phyloP scores from a whole-genome alignment of 2,888 invertebrate genomes.

The Tinea trinotella region DNA sequence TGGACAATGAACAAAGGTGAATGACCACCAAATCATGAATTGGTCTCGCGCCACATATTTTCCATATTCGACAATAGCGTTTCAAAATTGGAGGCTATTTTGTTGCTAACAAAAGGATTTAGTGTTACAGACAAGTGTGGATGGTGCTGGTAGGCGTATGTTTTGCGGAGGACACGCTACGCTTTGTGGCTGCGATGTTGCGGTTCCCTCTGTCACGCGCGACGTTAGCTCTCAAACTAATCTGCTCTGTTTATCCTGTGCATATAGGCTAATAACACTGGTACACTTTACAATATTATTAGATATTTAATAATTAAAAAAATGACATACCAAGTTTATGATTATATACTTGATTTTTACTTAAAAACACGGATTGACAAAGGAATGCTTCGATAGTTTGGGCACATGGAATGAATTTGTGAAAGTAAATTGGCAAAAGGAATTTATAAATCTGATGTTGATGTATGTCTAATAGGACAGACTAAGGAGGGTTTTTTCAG shows the following conservation, averaged over 20 bases:
- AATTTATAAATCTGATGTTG: too few relatives aligned
- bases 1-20: too few relatives aligned
- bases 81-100: slow-evolving; percentile 4
- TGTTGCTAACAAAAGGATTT: neutral
- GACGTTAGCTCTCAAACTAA: slow-evolving; percentile 4
- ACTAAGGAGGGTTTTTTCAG: too few relatives aligned
- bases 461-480: too few relatives aligned
- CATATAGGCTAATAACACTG: slow-evolving; percentile 1
- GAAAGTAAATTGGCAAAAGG: too few relatives aligned
- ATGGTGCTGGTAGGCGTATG: neutral
- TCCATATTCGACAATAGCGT: neutral
- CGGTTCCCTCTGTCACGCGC: slow-evolving; percentile 1
- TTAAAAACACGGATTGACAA: too few relatives aligned
- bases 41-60: neutral
- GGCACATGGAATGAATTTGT: too few relatives aligned
- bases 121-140: neutral
- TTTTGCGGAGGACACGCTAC: neutral
- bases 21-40: too few relatives aligned
- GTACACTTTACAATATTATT: neutral
- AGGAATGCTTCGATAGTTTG: too few relatives aligned
- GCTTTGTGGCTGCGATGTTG: slow-evolving; percentile 16
- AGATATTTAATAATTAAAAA: too few relatives aligned
- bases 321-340: too few relatives aligned
- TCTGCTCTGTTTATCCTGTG: slow-evolving; percentile 6
- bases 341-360: too few relatives aligned